A percentile compares a stretch with the other conserved stretches of the same genome.
phyloP scores from a whole-genome alignment of 2,888 invertebrate species.

The Noctua janthina region DNA sequence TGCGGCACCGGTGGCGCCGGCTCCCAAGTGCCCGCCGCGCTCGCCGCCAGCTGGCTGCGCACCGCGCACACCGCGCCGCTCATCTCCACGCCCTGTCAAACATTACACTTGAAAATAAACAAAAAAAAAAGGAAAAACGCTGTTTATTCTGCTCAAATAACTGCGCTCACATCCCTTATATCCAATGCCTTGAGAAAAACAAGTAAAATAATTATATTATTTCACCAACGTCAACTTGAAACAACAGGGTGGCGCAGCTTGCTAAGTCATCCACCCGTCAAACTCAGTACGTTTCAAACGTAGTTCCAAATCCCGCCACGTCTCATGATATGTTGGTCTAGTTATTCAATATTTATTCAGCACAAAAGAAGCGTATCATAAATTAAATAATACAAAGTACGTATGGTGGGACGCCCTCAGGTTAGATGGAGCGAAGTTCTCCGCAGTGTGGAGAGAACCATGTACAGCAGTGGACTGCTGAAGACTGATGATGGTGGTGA shows the following conservation, averaged over 20 bases:
- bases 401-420: too few relatives aligned
- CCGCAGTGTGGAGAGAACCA: too few relatives aligned
- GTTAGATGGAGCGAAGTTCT: too few relatives aligned
- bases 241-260: not conserved
- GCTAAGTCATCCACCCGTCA: not conserved
- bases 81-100: conserved; percentile 84
- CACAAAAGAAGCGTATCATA: too few relatives aligned
- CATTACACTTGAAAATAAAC: not conserved
- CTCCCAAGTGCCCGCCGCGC: conserved; percentile 75
- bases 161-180: not conserved
- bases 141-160: not conserved
- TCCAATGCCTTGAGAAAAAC: not conserved
- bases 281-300: not conserved
- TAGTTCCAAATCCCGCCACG: not conserved
- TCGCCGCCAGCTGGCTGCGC: conserved; percentile 79
- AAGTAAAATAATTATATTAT: not conserved
- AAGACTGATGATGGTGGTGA: too few relatives aligned
- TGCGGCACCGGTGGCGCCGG: conserved; percentile 76
- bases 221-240: too few relatives aligned
- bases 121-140: not conserved
- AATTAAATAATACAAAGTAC: too few relatives aligned
- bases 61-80: conserved; percentile 82
- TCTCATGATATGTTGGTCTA: not conserved
- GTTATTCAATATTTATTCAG: too few relatives aligned
- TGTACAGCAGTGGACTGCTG: too few relatives aligned